These are phyloP conservation scores for Rhinogobius similis DNA, from an alignment of 2,113 vertebrate genomes.

Conservation along the genomic window DNA sequence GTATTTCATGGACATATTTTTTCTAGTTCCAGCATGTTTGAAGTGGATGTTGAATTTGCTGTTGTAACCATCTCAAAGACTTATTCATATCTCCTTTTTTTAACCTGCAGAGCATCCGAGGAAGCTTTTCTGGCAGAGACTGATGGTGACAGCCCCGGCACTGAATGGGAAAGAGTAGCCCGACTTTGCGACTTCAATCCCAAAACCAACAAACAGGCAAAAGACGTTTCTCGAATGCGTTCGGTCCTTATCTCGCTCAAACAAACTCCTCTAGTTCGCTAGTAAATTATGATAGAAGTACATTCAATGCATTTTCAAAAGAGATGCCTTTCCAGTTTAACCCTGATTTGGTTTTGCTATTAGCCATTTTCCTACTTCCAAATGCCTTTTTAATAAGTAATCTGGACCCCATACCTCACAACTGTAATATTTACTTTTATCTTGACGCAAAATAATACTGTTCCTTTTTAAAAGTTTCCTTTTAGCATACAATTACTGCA, in stretches of 20 bases:
- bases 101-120: slow-evolving; percentile 85
- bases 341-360: slow-evolving; percentile 42
- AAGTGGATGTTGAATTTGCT: neutral
- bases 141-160: slow-evolving; percentile 87
- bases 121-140: slow-evolving; percentile 92
- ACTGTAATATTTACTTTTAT: slow-evolving; percentile 29
- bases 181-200: slow-evolving; percentile 98
- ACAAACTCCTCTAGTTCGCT: slow-evolving; percentile 92
- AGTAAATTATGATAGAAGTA: slow-evolving; percentile 55
- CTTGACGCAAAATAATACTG: neutral
- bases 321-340: slow-evolving; percentile 54
- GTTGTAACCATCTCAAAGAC: neutral
- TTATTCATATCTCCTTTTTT: slow-evolving; percentile 1
- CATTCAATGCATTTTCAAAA: slow-evolving; percentile 14
- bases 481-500: neutral
- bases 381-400: slow-evolving; percentile 35
- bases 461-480: slow-evolving; percentile 11
- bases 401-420: slow-evolving; percentile 33
- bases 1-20: slow-evolving; percentile 18
- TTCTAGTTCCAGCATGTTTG: slow-evolving; percentile 15
- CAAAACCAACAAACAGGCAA: slow-evolving; percentile 98
- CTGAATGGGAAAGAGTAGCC: slow-evolving; percentile 96
- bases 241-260: slow-evolving; percentile 98
- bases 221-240: slow-evolving; percentile 97
- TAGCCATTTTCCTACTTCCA: slow-evolving; percentile 31